Evolutionary conservation across 1,140 invertebrate genomes (phyloP).

Genomic region (Mya arenaria): DNA sequence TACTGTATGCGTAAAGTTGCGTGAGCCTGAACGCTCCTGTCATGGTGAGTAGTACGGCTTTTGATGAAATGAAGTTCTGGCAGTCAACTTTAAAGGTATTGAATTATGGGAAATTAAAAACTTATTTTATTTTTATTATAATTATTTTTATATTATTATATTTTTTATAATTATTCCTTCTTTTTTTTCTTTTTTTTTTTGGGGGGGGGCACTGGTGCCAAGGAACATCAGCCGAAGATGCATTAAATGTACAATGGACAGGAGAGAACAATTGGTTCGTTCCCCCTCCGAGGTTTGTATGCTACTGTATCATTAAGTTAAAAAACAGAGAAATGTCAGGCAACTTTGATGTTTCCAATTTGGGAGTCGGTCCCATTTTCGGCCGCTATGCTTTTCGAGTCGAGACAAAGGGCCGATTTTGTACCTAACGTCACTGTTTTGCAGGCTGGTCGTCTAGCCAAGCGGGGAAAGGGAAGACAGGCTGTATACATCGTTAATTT

Average conservation of each 20-base stretch:
- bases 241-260: not conserved
- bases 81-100: too few species aligned
- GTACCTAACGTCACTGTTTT: too few species aligned
- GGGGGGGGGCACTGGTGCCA: too few species aligned
- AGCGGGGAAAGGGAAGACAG: too few species aligned
- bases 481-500: too few species aligned
- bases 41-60: not conserved
- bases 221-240: slow-evolving; percentile 1
- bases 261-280: slow-evolving; percentile 23
- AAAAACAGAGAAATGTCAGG: not conserved
- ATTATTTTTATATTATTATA: too few species aligned
- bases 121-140: too few species aligned
- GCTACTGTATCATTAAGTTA: not conserved
- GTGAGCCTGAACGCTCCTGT: slow-evolving; percentile 9
- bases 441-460: too few species aligned
- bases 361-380: slow-evolving; percentile 27
- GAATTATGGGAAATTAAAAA: not conserved
- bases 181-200: not conserved
- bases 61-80: not conserved
- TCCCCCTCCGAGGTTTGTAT: not conserved
- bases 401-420: too few species aligned
- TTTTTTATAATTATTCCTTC: not conserved
- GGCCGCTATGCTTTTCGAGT: too few species aligned
- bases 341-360: slow-evolving; percentile 18
- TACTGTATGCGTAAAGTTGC: slow-evolving; percentile 11